Base-by-base conservation (phyloP, 2,113 vertebrate genomes). In the Oriolus oriolus region DNA sequence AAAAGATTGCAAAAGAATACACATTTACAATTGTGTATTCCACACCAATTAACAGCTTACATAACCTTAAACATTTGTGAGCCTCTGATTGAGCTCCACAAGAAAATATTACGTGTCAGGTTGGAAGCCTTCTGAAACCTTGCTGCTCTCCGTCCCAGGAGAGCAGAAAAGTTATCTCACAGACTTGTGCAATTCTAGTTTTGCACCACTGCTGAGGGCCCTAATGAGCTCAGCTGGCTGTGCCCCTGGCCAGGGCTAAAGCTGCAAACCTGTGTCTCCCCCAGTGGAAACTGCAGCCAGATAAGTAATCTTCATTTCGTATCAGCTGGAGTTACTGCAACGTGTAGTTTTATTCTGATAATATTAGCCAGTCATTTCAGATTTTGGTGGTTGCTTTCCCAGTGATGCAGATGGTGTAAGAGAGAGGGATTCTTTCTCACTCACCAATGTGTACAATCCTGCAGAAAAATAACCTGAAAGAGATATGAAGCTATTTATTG, bases 101-200 rank as follows among this genome's bases (percentile, higher is more conserved):
- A 52, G 78, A 71, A 92, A 68, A 90, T 33, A 56, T 6, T 64
- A 30, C 3, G 0, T 33, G 39, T 53, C 27, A 7, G 30, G 30
- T 50, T 92, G 66, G 53, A 65, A 85, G 27, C 23, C 45, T 41
- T 89, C 56, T 71, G 35, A 78, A 87, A 27, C 52, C 70, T 82
- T 87, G 53, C 44, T 91, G 65, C 63, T 60, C 63, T 71, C 61
- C 31, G 6, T 83, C 85, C 63, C 66, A 56, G 53, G 80, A 79
- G 53, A 89, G 76, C 0, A 85, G 24, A 91, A 5, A 57, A 68
- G 78, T 93, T 93, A 85, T 85, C 88, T 94, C 94, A 87, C 17
- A 52, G 57, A 42, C 17, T 92, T 93, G 30, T 2, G 50, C 70
- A 95, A 91, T 79, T 69, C 33, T 68, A 33, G 61, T 69, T 71